A percentile compares a stretch with the other conserved stretches of the same genome.
These are phyloP conservation scores for Malacoraja senta DNA, from an alignment of 2,797 vertebrate species.

Conservation along the genomic window DNA sequence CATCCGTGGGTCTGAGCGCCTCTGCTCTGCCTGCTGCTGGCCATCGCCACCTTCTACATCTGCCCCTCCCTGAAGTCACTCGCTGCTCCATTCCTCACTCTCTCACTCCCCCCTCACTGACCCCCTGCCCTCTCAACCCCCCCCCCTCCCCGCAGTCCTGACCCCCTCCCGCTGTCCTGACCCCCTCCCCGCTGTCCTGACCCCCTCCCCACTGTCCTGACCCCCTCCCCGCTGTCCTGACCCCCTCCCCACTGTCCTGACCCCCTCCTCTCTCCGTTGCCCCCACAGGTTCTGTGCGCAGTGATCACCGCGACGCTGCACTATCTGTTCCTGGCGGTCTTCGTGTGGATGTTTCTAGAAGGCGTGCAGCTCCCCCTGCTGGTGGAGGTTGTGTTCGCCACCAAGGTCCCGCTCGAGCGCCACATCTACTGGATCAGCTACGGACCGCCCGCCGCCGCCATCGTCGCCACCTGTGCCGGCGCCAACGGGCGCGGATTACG, in stretches of 20 bases:
- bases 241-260: no score
- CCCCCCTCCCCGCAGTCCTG: no score
- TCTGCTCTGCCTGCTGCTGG: not conserved
- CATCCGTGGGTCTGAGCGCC: not conserved
- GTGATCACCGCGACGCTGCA: not conserved
- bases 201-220: no score
- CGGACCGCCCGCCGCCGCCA: not conserved
- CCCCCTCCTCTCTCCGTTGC: no score
- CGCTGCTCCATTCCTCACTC: not conserved
- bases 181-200: no score
- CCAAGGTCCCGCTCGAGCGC: not conserved
- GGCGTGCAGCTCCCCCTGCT: not conserved
- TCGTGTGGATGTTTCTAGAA: slow-evolving; percentile 13
- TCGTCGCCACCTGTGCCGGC: not conserved
- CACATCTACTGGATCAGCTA: slow-evolving; percentile 1
- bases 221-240: no score
- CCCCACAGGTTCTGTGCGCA: not conserved
- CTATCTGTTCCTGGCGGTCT: not conserved
- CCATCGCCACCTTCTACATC: not conserved
- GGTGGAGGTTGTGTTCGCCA: not conserved
- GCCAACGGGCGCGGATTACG: not conserved
- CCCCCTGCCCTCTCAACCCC: no score
- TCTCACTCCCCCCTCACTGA: not conserved
- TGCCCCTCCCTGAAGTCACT: not conserved
- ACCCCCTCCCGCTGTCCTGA: no score